Conservation (phyloP, 1,140 invertebrate genomes). For the Solenopsis invicta region DNA sequence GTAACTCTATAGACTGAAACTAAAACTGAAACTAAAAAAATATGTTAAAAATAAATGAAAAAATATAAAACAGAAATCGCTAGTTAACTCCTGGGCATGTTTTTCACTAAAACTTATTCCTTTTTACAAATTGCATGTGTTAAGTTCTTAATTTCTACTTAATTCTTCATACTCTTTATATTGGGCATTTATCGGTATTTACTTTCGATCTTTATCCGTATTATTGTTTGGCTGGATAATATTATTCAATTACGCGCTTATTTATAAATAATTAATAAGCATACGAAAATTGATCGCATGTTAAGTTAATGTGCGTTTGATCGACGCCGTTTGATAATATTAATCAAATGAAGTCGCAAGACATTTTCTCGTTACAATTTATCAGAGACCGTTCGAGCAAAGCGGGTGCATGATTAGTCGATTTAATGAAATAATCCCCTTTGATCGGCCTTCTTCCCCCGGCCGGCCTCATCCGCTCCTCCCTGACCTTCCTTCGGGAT, state of each 20-base stretch:
- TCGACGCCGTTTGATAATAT: constrained; percentile 20
- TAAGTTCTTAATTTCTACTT: background rate
- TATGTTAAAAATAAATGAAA: background rate
- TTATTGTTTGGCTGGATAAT: background rate
- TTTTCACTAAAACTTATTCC: background rate
- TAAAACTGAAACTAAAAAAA: background rate
- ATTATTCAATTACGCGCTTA: background rate
- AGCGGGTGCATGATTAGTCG: constrained; percentile 82
- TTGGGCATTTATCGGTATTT: background rate
- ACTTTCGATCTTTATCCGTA: background rate
- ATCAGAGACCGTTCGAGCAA: constrained; percentile 65
- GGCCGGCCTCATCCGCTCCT: constrained; percentile 68
- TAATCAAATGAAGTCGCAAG: constrained; percentile 35
- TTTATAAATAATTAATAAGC: background rate
- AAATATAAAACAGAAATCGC: no score
- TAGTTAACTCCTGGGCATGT: background rate
- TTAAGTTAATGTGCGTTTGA: background rate
- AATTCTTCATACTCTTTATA: background rate
- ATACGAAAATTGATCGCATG: background rate
- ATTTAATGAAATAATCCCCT: constrained; percentile 86
- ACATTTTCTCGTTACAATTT: constrained; percentile 43
- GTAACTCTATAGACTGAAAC: background rate
- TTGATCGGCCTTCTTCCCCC: constrained; percentile 82
- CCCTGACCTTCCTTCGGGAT: constrained; percentile 76
- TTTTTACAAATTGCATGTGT: background rate